Percentiles rank a stretch among this genome's conserved stretches.
phyloP scores from a whole-genome alignment of 2,113 vertebrate species.

The Syngnathoides biaculeatus region DNA sequence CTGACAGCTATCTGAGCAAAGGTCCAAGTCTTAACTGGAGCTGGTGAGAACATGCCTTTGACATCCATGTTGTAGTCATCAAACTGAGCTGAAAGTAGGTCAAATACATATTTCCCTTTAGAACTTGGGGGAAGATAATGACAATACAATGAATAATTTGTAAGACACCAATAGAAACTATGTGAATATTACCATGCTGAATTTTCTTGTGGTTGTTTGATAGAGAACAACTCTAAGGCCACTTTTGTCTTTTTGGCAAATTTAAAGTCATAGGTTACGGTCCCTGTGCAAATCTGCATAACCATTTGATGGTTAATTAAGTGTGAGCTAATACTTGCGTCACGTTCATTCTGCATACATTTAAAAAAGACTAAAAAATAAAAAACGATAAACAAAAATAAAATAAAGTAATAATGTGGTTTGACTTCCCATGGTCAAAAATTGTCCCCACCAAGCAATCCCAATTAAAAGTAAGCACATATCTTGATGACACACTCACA shows the following conservation, averaged over 20 bases:
- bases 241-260: background rate
- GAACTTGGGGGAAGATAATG: constrained; percentile 3
- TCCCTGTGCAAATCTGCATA: background rate
- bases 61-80: background rate
- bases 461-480: background rate
- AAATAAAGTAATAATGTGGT: background rate
- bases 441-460: background rate
- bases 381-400: no score
- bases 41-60: constrained; percentile 38
- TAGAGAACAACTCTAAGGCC: background rate
- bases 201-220: constrained; percentile 1
- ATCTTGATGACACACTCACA: background rate
- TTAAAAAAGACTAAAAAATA: no score
- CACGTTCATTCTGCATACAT: background rate
- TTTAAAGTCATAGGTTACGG: background rate
- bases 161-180: constrained; percentile 4
- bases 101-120: constrained; percentile 18
- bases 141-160: constrained; percentile 3
- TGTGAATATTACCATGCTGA: constrained; percentile 4
- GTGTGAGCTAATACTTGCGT: background rate
- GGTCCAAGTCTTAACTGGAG: constrained; percentile 29
- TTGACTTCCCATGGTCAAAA: background rate
- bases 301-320: background rate
- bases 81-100: constrained; percentile 49
- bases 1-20: constrained; percentile 22